These are phyloP conservation scores for Scaptomyza montana DNA, from an alignment of 1,140 invertebrate species.

Conservation along the genomic window DNA sequence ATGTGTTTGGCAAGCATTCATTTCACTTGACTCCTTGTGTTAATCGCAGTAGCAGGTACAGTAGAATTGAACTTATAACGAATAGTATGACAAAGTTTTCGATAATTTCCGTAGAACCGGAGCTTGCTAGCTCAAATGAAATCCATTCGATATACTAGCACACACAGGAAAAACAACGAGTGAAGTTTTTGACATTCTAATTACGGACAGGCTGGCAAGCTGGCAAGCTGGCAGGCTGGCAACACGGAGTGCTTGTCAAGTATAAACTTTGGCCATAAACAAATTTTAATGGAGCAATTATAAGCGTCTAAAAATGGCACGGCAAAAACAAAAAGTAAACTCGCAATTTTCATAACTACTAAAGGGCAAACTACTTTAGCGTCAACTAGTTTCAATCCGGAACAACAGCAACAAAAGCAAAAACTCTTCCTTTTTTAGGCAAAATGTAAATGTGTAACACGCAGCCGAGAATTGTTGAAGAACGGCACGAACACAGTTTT, in stretches of 20 bases:
- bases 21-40: constrained; percentile 5
- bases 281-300: constrained; percentile 82
- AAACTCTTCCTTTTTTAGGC: constrained; percentile 10
- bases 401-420: neutral
- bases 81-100: constrained; percentile 9
- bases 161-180: neutral
- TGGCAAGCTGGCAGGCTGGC: neutral
- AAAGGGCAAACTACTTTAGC: constrained; percentile 68
- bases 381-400: constrained; percentile 17
- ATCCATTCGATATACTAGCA: constrained; percentile 43
- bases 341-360: constrained; percentile 67
- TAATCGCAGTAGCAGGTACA: neutral
- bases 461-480: constrained; percentile 11
- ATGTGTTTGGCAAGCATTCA: neutral
- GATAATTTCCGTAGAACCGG: constrained; percentile 1
- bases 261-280: constrained; percentile 75
- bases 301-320: constrained; percentile 72
- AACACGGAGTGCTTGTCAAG: constrained; percentile 56
- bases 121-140: neutral
- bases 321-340: constrained; percentile 47
- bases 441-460: constrained; percentile 78
- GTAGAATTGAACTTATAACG: neutral
- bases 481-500: constrained; percentile 41
- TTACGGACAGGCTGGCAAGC: constrained; percentile 45
- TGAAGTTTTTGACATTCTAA: constrained; percentile 69